Evolutionary conservation across 35 echinoderm and acorn worm genomes (phyloP).

Genomic region (Eucidaris tribuloides): DNA sequence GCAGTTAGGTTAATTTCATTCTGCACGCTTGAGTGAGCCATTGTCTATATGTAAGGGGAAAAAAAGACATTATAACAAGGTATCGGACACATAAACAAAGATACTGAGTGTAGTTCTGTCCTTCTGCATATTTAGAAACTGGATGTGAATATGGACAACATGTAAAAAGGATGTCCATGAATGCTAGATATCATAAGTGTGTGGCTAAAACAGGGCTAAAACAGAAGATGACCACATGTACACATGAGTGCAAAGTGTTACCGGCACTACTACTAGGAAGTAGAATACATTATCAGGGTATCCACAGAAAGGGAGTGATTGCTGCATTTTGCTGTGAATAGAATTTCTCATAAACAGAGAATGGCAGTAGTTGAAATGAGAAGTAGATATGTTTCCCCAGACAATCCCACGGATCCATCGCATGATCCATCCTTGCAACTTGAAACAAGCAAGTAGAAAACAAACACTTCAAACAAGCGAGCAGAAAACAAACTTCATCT

Average conservation of each 20-base stretch:
- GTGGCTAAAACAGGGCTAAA: background rate
- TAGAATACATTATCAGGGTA: background rate
- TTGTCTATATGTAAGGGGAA: background rate
- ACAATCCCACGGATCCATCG: background rate
- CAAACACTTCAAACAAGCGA: background rate
- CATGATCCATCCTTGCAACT: background rate
- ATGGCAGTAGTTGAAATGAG: background rate
- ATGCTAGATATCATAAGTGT: background rate
- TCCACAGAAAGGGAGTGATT: background rate
- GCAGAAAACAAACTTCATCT: too few species aligned
- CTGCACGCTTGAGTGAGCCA: background rate
- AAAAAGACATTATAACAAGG: background rate
- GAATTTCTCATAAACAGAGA: background rate
- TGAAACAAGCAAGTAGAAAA: background rate
- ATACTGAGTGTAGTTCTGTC: background rate
- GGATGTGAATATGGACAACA: background rate
- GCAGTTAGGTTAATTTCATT: background rate
- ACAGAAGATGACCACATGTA: background rate
- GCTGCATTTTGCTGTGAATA: background rate
- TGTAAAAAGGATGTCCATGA: background rate
- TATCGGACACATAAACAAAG: background rate
- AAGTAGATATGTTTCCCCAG: background rate
- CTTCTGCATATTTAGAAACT: background rate
- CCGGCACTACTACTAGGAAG: background rate
- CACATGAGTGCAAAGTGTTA: background rate